phyloP scores from a whole-genome alignment of 2,888 invertebrate species.

The Drosophila rubida region DNA sequence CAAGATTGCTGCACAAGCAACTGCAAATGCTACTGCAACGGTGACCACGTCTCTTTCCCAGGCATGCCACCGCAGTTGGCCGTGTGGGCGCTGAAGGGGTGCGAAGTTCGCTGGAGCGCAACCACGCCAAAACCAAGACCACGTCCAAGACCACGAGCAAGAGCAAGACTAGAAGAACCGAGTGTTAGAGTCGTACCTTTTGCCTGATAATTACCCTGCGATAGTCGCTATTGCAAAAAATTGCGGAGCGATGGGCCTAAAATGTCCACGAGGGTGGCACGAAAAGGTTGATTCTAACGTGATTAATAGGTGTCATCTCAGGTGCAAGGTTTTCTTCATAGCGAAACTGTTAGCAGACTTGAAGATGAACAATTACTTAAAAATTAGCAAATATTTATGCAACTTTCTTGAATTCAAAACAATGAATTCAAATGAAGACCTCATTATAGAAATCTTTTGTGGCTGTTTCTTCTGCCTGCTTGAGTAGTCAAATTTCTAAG shows the following conservation, averaged over 20 bases:
- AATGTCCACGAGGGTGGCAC: conserved; percentile 27
- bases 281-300: too few species aligned
- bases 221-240: conserved; percentile 24
- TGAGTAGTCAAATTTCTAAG: not conserved
- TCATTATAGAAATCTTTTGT: not conserved
- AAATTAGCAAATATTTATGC: too few species aligned
- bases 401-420: too few species aligned
- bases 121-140: conserved; percentile 51
- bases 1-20: conserved; percentile 4
- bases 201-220: conserved; percentile 46
- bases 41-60: conserved; percentile 48
- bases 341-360: too few species aligned
- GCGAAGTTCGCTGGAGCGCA: conserved; percentile 62
- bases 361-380: too few species aligned
- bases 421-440: too few species aligned
- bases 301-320: too few species aligned
- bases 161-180: conserved; percentile 29
- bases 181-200: conserved; percentile 21
- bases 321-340: too few species aligned
- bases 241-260: conserved; percentile 8
- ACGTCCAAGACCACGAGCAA: conserved; percentile 23
- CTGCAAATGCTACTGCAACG: not conserved
- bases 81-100: conserved; percentile 64
- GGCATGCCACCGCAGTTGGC: conserved; percentile 29
- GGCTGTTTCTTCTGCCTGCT: too few species aligned